Percentiles rank a stretch among this genome's conserved stretches.
phyloP scores from a whole-genome alignment of 1,140 invertebrate genomes.

The Bemisia tabaci region DNA sequence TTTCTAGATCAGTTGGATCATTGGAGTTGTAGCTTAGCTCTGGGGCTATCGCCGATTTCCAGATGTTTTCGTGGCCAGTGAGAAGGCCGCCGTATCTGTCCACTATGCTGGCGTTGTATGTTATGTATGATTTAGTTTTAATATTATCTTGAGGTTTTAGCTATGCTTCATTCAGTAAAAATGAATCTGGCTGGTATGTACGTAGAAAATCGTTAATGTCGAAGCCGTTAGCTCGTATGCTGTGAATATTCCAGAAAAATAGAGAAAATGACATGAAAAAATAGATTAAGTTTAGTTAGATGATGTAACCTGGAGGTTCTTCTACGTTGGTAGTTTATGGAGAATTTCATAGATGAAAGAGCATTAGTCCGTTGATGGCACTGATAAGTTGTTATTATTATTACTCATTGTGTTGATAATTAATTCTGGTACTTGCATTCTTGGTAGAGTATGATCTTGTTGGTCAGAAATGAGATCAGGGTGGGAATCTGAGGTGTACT shows the following conservation, averaged over 20 bases:
- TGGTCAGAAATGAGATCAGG: too few species aligned
- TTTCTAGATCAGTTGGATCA: neutral
- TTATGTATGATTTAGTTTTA: neutral
- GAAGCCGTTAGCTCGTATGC: neutral
- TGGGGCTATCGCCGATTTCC: neutral
- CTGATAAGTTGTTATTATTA: too few species aligned
- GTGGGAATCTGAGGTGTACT: too few species aligned
- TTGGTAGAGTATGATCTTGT: too few species aligned
- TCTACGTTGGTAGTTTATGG: too few species aligned
- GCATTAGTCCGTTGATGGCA: too few species aligned
- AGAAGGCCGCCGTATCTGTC: neutral
- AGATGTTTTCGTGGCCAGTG: neutral
- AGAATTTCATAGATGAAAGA: too few species aligned
- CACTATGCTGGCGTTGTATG: neutral
- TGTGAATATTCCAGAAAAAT: neutral
- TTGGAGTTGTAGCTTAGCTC: neutral
- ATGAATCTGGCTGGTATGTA: neutral
- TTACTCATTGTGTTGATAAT: too few species aligned
- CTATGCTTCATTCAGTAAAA: neutral
- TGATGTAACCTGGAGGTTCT: too few species aligned
- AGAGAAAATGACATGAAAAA: too few species aligned
- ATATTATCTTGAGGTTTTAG: neutral
- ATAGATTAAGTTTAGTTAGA: too few species aligned
- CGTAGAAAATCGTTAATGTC: neutral
- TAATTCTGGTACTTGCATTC: too few species aligned